Evolutionary conservation across 2,113 vertebrate genomes (phyloP).

Genomic region (Mustelus asterias): DNA sequence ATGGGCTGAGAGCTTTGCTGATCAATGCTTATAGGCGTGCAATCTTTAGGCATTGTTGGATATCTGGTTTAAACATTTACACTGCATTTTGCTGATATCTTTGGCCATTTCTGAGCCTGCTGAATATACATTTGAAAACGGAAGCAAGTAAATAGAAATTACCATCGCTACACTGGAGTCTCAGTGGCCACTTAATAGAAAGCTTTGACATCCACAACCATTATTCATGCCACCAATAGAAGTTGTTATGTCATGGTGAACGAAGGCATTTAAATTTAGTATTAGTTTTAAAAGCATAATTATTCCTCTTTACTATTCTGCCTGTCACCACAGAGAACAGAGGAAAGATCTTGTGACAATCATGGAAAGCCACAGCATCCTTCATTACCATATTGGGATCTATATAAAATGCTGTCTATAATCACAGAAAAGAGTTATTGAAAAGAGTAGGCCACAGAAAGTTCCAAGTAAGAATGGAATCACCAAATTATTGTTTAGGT

Average conservation of each 20-base stretch:
- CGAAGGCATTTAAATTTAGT: neutral
- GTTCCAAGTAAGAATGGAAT: neutral
- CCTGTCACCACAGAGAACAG: neutral
- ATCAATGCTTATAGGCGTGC: neutral
- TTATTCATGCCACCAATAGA: neutral
- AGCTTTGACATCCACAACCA: neutral
- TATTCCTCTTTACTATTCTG: neutral
- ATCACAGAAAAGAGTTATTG: neutral
- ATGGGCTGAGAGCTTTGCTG: neutral
- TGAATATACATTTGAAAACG: no score
- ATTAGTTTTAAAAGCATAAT: neutral
- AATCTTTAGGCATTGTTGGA: neutral
- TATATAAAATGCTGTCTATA: neutral
- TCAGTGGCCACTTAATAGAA: neutral
- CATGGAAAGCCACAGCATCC: neutral
- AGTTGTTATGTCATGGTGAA: neutral
- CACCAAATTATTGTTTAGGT: neutral
- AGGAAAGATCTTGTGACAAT: neutral
- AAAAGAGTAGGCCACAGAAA: neutral
- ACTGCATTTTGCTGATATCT: neutral
- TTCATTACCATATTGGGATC: neutral
- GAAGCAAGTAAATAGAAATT: neutral
- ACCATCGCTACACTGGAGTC: neutral
- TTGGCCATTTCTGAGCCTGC: neutral
- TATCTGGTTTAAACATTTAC: neutral